A percentile compares a stretch with the other conserved stretches of the same genome.
phyloP scores from a whole-genome alignment of 2,113 vertebrate genomes.

The Cryptomyrus ogoouensis region DNA sequence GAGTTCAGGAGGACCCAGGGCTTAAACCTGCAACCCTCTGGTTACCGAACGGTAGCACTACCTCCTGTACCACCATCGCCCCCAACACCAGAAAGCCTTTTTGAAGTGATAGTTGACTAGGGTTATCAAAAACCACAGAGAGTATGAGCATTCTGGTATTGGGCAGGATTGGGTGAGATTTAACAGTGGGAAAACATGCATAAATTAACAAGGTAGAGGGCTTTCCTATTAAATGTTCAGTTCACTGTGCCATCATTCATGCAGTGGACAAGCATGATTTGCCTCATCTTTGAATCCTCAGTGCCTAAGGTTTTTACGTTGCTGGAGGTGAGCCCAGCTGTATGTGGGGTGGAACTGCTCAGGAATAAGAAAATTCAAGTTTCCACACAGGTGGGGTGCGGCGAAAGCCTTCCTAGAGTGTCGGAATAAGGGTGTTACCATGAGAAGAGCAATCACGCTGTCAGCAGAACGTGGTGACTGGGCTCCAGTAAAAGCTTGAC shows the following conservation, averaged over 20 bases:
- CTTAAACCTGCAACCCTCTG: no score
- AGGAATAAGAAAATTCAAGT: neutral
- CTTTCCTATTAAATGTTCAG: neutral
- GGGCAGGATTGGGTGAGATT: neutral
- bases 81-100: neutral
- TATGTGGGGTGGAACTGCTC: neutral
- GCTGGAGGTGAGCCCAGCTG: neutral
- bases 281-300: neutral
- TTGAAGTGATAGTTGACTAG: neutral
- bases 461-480: neutral
- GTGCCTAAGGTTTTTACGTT: neutral
- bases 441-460: constrained; percentile 4
- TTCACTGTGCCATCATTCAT: neutral
- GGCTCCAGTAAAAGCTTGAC: neutral
- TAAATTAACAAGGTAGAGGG: neutral
- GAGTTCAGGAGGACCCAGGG: no score
- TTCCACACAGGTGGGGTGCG: neutral
- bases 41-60: no score
- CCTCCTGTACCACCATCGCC: no score
- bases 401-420: neutral
- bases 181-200: neutral
- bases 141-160: neutral
- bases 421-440: neutral
- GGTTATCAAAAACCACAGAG: neutral
- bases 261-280: neutral